These are phyloP conservation scores for Lacerta agilis DNA, from an alignment of 2,797 vertebrate genomes.

Conservation along the genomic window DNA sequence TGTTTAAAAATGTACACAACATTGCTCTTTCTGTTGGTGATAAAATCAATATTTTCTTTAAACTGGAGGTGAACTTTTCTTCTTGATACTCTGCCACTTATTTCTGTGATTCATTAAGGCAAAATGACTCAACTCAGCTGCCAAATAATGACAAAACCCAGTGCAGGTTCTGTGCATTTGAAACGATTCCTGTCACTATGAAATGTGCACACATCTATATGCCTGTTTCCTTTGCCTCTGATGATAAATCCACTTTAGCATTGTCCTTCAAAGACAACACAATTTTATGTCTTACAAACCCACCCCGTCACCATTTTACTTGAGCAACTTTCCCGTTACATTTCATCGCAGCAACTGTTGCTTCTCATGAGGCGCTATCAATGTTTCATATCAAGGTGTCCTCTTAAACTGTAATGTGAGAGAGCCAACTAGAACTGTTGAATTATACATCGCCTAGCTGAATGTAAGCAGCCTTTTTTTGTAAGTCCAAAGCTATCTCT, in stretches of 20 bases:
- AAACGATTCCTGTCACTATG: constrained; percentile 41
- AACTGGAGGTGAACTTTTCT: neutral
- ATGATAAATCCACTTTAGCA: constrained; percentile 47
- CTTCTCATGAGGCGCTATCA: constrained; percentile 72
- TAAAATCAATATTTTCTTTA: neutral
- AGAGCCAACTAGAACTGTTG: constrained; percentile 77
- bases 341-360: constrained; percentile 37
- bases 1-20: too few relatives aligned
- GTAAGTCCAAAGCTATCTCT: constrained; percentile 31
- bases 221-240: constrained; percentile 39
- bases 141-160: neutral
- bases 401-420: constrained; percentile 83
- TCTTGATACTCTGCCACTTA: neutral
- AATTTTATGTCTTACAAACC: constrained; percentile 29
- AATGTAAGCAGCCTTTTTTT: constrained; percentile 60
- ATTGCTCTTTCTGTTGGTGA: neutral
- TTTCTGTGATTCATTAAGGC: neutral
- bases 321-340: constrained; percentile 19
- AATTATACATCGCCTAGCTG: constrained; percentile 81
- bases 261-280: constrained; percentile 9
- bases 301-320: neutral
- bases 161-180: constrained; percentile 31
- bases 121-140: neutral
- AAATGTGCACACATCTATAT: neutral
- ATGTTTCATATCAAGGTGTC: constrained; percentile 84